A percentile compares a stretch with the other conserved stretches of the same genome.
These are phyloP conservation scores for Vanacampus margaritifer DNA, from an alignment of 2,113 vertebrate species.

Conservation along the genomic window DNA sequence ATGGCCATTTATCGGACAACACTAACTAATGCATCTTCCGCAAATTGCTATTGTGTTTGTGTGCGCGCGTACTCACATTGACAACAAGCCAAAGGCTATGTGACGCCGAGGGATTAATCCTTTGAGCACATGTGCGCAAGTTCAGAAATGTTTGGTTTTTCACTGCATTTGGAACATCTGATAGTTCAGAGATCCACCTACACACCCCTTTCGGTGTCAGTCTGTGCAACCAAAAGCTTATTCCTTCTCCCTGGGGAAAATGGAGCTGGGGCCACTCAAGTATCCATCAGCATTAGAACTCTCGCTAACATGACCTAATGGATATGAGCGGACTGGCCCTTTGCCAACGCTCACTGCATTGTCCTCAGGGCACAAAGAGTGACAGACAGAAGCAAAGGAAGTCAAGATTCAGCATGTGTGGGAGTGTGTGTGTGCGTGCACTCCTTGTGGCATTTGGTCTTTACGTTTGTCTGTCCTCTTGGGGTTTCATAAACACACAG, in stretches of 20 bases:
- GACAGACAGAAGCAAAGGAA: constrained; percentile 30
- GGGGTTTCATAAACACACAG: constrained; percentile 24
- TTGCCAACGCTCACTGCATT: constrained; percentile 44
- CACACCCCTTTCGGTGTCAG: neutral
- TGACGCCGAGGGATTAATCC: constrained; percentile 12
- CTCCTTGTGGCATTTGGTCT: constrained; percentile 5
- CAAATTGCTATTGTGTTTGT: neutral
- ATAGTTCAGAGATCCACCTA: neutral
- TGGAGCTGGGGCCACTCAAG: constrained; percentile 30
- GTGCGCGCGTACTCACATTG: neutral
- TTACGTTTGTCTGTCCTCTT: constrained; percentile 10
- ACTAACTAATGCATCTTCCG: neutral
- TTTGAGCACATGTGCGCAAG: constrained; percentile 28
- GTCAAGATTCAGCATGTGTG: constrained; percentile 26
- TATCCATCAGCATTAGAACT: constrained; percentile 56
- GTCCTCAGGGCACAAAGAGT: constrained; percentile 41
- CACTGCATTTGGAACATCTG: constrained; percentile 22
- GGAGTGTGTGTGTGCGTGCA: constrained; percentile 7
- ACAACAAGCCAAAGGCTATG: neutral
- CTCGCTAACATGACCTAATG: constrained; percentile 48
- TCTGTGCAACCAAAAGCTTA: constrained; percentile 10
- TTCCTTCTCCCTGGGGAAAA: constrained; percentile 38
- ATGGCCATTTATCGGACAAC: neutral
- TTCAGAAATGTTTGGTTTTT: constrained; percentile 22
- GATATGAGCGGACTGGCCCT: constrained; percentile 51